A percentile compares a stretch with the other conserved stretches of the same genome.
Conservation (phyloP, 2,797 vertebrate genomes). For the Amblyraja radiata region DNA sequence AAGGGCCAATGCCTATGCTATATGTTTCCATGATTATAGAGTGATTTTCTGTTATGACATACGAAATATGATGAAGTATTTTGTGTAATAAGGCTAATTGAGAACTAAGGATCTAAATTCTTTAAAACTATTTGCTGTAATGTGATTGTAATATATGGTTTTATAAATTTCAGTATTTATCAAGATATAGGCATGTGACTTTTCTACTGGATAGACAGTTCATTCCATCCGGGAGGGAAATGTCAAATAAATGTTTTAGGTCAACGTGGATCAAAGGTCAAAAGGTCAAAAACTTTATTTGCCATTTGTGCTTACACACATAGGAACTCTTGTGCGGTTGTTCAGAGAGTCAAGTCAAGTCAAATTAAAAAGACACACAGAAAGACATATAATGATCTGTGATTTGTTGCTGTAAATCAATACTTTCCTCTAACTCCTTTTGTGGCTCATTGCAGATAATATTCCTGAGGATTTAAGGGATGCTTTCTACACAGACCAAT, state of each 20-base stretch:
- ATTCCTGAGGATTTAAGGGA: constrained; percentile 91
- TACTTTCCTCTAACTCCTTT: neutral
- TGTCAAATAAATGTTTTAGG: neutral
- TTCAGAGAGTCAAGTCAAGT: too few species aligned
- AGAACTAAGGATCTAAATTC: neutral
- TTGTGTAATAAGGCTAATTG: neutral
- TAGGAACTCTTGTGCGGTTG: too few species aligned
- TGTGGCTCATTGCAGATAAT: constrained; percentile 65
- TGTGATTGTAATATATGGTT: neutral
- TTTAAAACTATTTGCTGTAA: neutral
- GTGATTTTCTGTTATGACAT: too few species aligned
- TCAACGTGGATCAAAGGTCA: neutral
- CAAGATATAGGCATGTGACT: too few species aligned
- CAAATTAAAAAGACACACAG: too few species aligned
- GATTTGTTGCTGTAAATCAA: neutral
- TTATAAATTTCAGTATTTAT: neutral
- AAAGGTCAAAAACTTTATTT: too few species aligned
- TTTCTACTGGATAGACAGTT: neutral
- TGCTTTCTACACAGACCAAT: constrained; percentile 94
- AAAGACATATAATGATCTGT: too few species aligned
- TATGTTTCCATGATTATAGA: too few species aligned
- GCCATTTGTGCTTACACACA: too few species aligned
- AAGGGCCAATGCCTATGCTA: too few species aligned
- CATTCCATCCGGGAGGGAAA: neutral
- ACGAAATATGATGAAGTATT: neutral